phyloP scores from a whole-genome alignment of 2,888 invertebrate genomes.

The Ormyrus rosae region DNA sequence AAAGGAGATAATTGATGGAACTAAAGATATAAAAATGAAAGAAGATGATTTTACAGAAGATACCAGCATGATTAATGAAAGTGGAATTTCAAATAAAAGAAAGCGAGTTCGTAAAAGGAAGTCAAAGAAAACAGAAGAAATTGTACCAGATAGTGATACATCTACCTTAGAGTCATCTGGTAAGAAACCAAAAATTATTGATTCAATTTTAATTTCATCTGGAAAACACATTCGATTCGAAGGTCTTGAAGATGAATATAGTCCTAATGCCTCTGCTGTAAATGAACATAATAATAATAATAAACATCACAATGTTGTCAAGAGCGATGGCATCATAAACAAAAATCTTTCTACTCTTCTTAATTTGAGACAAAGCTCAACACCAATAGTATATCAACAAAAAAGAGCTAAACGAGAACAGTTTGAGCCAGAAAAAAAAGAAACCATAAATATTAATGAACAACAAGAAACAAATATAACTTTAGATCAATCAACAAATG shows the following conservation, averaged over 20 bases:
- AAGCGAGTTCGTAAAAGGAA: slow-evolving; percentile 62
- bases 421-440: slow-evolving; percentile 27
- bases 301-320: slow-evolving; percentile 14
- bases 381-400: slow-evolving; percentile 63
- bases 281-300: slow-evolving; percentile 25
- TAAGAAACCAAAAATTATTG: slow-evolving; percentile 65
- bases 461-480: background rate
- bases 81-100: slow-evolving; percentile 54
- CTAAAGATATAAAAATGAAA: slow-evolving; percentile 53
- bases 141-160: slow-evolving; percentile 37
- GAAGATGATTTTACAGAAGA: slow-evolving; percentile 56
- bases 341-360: slow-evolving; percentile 62
- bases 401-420: slow-evolving; percentile 43
- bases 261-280: slow-evolving; percentile 5
- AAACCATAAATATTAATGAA: background rate
- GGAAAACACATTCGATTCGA: slow-evolving; percentile 69
- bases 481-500: background rate
- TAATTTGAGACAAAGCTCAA: slow-evolving; percentile 63
- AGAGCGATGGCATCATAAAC: slow-evolving; percentile 23
- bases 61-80: slow-evolving; percentile 42
- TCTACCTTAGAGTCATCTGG: slow-evolving; percentile 29
- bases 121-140: slow-evolving; percentile 50
- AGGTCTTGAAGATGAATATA: slow-evolving; percentile 56
- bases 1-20: slow-evolving; percentile 19
- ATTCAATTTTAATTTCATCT: slow-evolving; percentile 60